Conservation (phyloP, 1,140 invertebrate species). For the Trissolcus basalis region DNA sequence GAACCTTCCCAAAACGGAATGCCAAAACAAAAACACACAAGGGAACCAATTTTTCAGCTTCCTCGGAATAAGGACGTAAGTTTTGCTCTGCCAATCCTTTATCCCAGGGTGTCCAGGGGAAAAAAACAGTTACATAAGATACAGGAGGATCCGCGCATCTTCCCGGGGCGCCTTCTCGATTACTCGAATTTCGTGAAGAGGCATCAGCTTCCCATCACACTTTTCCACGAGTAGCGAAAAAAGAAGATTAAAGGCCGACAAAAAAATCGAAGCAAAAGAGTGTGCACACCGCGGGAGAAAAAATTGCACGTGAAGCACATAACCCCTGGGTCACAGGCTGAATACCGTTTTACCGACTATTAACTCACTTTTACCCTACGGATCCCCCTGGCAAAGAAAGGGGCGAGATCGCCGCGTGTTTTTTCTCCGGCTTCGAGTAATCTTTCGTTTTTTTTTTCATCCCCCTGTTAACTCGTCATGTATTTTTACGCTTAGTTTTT, state of each 20-base stretch:
- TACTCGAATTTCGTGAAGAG: slow-evolving; percentile 50
- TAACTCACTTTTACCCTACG: slow-evolving; percentile 76
- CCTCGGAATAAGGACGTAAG: slow-evolving; percentile 6
- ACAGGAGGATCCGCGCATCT: slow-evolving; percentile 41
- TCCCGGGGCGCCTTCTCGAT: slow-evolving; percentile 22
- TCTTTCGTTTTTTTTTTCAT: slow-evolving; percentile 40
- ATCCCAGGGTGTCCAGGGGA: not conserved
- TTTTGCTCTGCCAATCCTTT: slow-evolving; percentile 22
- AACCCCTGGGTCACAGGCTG: slow-evolving; percentile 63
- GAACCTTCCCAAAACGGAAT: not conserved
- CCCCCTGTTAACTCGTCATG: slow-evolving; percentile 41
- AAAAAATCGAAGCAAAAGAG: slow-evolving; percentile 25
- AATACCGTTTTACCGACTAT: slow-evolving; percentile 77
- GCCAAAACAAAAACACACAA: slow-evolving; percentile 11
- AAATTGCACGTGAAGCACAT: slow-evolving; percentile 56
- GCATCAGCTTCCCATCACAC: slow-evolving; percentile 45
- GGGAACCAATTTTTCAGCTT: slow-evolving; percentile 29
- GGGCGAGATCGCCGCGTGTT: slow-evolving; percentile 63
- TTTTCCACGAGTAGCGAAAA: slow-evolving; percentile 52
- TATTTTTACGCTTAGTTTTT: slow-evolving; percentile 49
- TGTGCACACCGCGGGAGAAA: slow-evolving; percentile 13
- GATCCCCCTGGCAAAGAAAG: slow-evolving; percentile 47
- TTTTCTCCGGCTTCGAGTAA: slow-evolving; percentile 50
- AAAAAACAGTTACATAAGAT: slow-evolving; percentile 39
- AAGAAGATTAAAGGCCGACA: slow-evolving; percentile 38